Conservation (phyloP, 2,888 invertebrate species). For the Erebia epiphron region DNA sequence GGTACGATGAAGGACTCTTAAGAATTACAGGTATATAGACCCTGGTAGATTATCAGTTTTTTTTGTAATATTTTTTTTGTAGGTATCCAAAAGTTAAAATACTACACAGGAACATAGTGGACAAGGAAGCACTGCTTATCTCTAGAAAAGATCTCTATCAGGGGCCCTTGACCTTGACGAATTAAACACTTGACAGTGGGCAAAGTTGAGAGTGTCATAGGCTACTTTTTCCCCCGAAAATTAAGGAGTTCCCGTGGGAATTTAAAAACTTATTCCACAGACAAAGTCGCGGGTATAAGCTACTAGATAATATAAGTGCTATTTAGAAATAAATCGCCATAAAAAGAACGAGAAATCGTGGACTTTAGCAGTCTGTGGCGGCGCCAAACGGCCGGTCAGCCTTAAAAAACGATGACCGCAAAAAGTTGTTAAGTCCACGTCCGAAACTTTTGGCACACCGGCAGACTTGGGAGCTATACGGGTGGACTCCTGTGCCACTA, state of each 20-base stretch:
- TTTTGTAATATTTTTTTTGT: neutral
- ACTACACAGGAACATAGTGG: too few relatives aligned
- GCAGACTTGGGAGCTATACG: constrained; percentile 13
- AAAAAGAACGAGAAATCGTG: constrained; percentile 2
- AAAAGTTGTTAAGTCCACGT: constrained; percentile 21
- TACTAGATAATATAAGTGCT: neutral
- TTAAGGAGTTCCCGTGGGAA: too few relatives aligned
- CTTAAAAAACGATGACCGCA: constrained; percentile 18
- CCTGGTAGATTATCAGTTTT: too few relatives aligned
- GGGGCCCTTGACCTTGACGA: too few relatives aligned
- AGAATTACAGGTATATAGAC: neutral
- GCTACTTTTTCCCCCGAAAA: too few relatives aligned
- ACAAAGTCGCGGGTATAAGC: neutral
- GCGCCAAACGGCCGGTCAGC: constrained; percentile 12
- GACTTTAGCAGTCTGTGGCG: constrained; percentile 10
- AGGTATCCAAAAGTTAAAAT: too few relatives aligned
- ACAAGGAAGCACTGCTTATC: too few relatives aligned
- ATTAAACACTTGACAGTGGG: too few relatives aligned
- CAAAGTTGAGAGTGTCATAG: too few relatives aligned
- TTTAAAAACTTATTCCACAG: too few relatives aligned
- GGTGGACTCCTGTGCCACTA: neutral
- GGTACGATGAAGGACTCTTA: neutral
- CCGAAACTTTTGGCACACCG: constrained; percentile 14
- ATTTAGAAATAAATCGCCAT: constrained; percentile 10
- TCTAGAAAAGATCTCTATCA: too few relatives aligned